Evolutionary conservation across 2,888 invertebrate genomes (phyloP), one percentile per base, ranked within the genome.

Genomic region (Tubulanus polymorphus): DNA sequence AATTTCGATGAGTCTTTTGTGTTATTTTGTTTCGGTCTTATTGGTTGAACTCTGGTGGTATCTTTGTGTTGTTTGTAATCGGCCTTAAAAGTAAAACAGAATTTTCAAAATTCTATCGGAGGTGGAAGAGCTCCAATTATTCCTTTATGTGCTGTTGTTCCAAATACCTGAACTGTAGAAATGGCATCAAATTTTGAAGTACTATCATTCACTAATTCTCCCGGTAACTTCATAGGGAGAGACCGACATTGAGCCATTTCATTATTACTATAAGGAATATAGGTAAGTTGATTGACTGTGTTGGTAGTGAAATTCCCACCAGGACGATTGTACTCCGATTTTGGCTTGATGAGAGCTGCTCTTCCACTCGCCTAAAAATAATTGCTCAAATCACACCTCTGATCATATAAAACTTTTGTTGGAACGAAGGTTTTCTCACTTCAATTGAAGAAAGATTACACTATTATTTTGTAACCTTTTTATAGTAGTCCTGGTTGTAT

Each of bases 41-140:
- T 48, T 2, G 48, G 54, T 27, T 20, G n/a, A 15, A 37, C 48
- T 26, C 54, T 10, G n/a, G 48, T 45, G 8, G 49, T 30, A n/a
- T 20, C 26, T n/a, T 37, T 26, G 37, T 54, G 54, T 3, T 49
- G 37, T 1, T 32, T 29, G 30, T 41, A 54, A 37, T 54, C 54
- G 26, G 35, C 48, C 54, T 54, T 27, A 10, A 48, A 48, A 32
- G 35, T n/a, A n/a, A n/a, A n/a, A n/a, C n/a, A n/a, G n/a, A n/a
- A n/a, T n/a, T n/a, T n/a, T n/a, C n/a, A n/a, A n/a, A n/a, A n/a
- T n/a, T n/a, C n/a, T n/a, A n/a, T n/a, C n/a, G n/a, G n/a, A n/a
- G 35, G 35, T 10, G n/a, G n/a, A 32, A 32, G 35, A 32, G 35
- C n/a, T 32, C n/a, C 35, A 32, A 32, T 12, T n/a, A 32, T 32